These are phyloP conservation scores for Aleiodes leptofemur DNA, from an alignment of 2,888 invertebrate species.

Conservation along the genomic window DNA sequence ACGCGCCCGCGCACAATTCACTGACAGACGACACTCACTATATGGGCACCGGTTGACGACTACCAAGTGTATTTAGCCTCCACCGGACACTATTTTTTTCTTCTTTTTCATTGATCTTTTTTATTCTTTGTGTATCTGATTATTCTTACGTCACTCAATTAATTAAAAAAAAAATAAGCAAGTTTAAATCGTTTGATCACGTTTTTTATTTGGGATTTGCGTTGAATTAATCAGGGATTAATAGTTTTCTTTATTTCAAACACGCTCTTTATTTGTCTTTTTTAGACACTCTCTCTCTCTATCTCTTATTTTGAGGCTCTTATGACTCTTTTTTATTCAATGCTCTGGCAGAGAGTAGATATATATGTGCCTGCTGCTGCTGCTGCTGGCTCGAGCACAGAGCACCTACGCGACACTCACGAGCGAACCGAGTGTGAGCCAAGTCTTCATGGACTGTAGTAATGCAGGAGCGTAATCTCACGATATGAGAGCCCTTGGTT, in stretches of 20 bases:
- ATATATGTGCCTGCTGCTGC: background rate
- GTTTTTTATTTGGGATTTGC: background rate
- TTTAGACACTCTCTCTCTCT: no score
- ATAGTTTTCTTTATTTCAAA: background rate
- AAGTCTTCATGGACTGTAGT: constrained; percentile 22
- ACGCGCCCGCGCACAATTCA: constrained; percentile 34
- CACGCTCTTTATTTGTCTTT: background rate
- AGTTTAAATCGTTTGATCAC: background rate
- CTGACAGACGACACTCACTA: constrained; percentile 30
- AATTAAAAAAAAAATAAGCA: background rate
- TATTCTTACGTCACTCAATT: constrained; percentile 20
- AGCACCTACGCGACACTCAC: constrained; percentile 47
- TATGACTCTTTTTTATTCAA: constrained; percentile 10
- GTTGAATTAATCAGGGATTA: background rate
- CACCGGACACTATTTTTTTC: constrained; percentile 41
- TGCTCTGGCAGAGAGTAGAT: background rate
- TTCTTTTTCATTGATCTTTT: constrained; percentile 33
- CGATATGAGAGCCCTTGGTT: background rate
- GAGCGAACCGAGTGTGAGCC: constrained; percentile 25
- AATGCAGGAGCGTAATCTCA: constrained; percentile 1
- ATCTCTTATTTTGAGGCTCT: no score
- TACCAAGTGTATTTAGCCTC: constrained; percentile 33
- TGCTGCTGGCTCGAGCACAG: constrained; percentile 42
- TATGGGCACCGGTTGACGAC: constrained; percentile 35
- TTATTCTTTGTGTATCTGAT: constrained; percentile 16